Evolutionary conservation across 1,140 invertebrate species (phyloP).

Genomic region (Lasioglossum baleicum): DNA sequence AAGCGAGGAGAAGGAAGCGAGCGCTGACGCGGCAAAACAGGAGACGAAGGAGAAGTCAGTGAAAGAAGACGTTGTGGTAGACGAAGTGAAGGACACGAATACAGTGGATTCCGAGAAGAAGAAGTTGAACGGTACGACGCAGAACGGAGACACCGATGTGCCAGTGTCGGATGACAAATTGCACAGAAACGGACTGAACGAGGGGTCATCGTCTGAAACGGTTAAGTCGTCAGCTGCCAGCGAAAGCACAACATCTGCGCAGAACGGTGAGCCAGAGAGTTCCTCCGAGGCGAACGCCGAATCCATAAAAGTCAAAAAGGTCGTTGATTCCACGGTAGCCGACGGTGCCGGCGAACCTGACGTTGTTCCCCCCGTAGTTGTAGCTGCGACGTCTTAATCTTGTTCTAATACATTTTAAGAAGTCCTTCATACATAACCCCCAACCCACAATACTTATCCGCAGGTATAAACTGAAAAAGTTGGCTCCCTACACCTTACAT

Average conservation of each 20-base stretch:
- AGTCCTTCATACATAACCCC: constrained; percentile 74
- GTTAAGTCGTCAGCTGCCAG: constrained; percentile 47
- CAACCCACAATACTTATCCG: constrained; percentile 75
- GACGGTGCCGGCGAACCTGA: constrained; percentile 75
- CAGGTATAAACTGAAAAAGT: constrained; percentile 76
- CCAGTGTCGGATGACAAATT: constrained; percentile 62
- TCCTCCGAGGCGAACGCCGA: constrained; percentile 67
- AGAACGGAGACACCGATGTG: constrained; percentile 61
- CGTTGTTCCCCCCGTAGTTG: constrained; percentile 75
- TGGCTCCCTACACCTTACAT: constrained; percentile 68
- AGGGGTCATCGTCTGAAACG: constrained; percentile 58
- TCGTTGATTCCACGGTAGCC: constrained; percentile 72
- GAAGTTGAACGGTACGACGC: constrained; percentile 66
- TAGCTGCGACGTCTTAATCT: constrained; percentile 78
- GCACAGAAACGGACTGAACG: constrained; percentile 72
- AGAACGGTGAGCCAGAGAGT: constrained; percentile 72
- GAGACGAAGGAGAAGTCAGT: constrained; percentile 45
- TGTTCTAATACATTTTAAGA: constrained; percentile 69
- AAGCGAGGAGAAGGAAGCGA: constrained; percentile 38
- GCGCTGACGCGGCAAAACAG: constrained; percentile 42
- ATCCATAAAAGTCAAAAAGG: constrained; percentile 75
- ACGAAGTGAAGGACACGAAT: constrained; percentile 52
- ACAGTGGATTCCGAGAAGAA: constrained; percentile 60
- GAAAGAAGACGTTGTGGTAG: constrained; percentile 55
- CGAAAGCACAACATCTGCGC: constrained; percentile 57